Evolutionary conservation across 2,888 invertebrate genomes (phyloP).

Genomic region (Napeogenes sylphis): DNA sequence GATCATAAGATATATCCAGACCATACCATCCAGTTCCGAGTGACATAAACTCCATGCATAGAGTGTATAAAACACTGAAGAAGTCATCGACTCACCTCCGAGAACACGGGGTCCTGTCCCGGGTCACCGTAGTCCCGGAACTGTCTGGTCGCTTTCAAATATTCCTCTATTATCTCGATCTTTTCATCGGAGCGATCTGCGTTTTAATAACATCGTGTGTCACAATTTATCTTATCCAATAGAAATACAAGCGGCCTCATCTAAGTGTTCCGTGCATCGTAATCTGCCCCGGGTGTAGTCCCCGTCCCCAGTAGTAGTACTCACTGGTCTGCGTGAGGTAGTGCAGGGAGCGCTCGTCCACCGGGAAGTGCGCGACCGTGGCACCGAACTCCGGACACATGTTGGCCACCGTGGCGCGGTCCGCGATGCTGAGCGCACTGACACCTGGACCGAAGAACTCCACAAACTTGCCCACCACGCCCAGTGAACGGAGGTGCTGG

Average conservation of each 20-base stretch:
- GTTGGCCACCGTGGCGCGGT: conserved; percentile 98
- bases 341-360: conserved; percentile 87
- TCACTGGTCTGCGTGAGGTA: conserved; percentile 85
- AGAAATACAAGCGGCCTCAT: no score
- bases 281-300: no score
- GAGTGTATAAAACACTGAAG: no score
- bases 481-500: conserved; percentile 91
- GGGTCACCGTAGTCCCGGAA: conserved; percentile 88
- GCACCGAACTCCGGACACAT: conserved; percentile 99
- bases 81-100: conserved; percentile 62
- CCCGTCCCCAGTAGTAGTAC: conserved; percentile 25
- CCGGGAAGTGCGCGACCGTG: conserved; percentile 96
- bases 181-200: conserved; percentile 88
- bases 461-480: conserved; percentile 99
- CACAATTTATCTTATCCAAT: no score
- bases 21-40: no score
- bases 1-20: no score
- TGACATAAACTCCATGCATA: not conserved
- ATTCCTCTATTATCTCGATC: conserved; percentile 86
- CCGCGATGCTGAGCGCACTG: conserved; percentile 92
- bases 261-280: no score
- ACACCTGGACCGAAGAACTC: conserved; percentile 99
- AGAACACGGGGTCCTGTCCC: conserved; percentile 88
- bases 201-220: conserved; percentile 14
- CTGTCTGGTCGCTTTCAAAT: conserved; percentile 88